Base-by-base conservation (phyloP, 1,140 invertebrate species). In the Papilio polytes region DNA sequence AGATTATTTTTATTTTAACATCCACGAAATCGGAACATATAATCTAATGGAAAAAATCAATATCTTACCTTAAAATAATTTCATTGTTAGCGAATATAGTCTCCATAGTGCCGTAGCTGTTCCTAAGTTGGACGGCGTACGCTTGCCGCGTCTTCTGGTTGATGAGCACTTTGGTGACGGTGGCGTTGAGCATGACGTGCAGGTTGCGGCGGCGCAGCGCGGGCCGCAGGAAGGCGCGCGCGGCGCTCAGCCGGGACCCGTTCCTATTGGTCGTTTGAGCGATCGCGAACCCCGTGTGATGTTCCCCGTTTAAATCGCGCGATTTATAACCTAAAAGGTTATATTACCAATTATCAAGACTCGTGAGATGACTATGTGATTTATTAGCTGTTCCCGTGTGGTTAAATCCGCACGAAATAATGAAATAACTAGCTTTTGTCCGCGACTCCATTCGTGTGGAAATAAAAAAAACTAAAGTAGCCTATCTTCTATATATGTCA, bases 191-290 rank as follows among this genome's bases (percentile, higher is more conserved):
- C 94, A 98, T 95, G 44, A 98, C 96, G 87, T 98, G 97, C 0
- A 98, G 94, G 92, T 98, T 98, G 53, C 95, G 95, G 20, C 98
- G 95, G 59, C 97, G 95, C 85, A 96, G 96, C 18, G 97, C 97
- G 0, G 98, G 98, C 36, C 98, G 95, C 1, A 99, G 95, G 92
- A 98, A 99, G 0, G 98, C 98, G 72, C 97, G 96, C 0, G 97
- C 96, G 0, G 97, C 96, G 83, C 97, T 98, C 80, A 98, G 96
- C 6, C 98, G 96, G 0, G 98, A 98, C 1, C 98, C 98, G 88
- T 98, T 97, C 80, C 98, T 96, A 74, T 98, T 98, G 0, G 98
- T 99, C 41, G 97, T 98, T 95, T 98, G 98, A 3, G 97, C 98
- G 74, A 98, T 98, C 41, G 96, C 96, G 86, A 98, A 98, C 1